Base-by-base conservation (phyloP, 2,888 invertebrate genomes). In the Campoplex nolae region DNA sequence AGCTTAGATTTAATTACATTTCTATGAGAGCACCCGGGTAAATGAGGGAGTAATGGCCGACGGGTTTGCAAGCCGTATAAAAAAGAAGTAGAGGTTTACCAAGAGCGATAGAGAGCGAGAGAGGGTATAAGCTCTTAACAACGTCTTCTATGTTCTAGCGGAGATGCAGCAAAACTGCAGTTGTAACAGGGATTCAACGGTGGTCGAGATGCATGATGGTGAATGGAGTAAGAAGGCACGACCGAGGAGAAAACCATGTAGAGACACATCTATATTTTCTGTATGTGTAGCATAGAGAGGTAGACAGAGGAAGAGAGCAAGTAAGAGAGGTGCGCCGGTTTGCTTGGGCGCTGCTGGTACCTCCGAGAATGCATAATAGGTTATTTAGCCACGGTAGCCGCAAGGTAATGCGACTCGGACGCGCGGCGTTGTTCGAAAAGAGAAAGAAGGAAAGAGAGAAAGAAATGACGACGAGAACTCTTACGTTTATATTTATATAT, bases 1-100 rank as follows among this genome's bases (percentile, higher is more conserved):
- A 89, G 89, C 89, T 90, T 88, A 88, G 90, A 92, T 91, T 92
- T 91, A 92, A 93, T 93, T 91, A 91, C 91, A 89, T 91, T 91
- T 91, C 90, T 90, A 91, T 90, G 90, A 81, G 90, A 89, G 62
- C 56, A 68, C 90, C 88, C 81, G 80, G 89, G 79, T 86, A 90
- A 91, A 92, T 91, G 91, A 90, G 90, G 88, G 88, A 90, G 88
- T 92, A 92, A 91, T 90, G 88, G 86, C 86, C 82, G 84, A 75
- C 75, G 74, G 77, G 71, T 74, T 76, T 71, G 51, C 68, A 77
- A 76, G 58, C 18, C 45, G 77, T 68, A 73, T 81, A 86, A 81
- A 86, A 58, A 58, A 65, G 78, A 42, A 48, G 45, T 68, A 23
- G 75, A 42, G 54, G 45, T 70, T 62, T 38, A 48, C 58, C 56